Conservation (phyloP, 2,888 invertebrate species). For the Parnassius glacialis region DNA sequence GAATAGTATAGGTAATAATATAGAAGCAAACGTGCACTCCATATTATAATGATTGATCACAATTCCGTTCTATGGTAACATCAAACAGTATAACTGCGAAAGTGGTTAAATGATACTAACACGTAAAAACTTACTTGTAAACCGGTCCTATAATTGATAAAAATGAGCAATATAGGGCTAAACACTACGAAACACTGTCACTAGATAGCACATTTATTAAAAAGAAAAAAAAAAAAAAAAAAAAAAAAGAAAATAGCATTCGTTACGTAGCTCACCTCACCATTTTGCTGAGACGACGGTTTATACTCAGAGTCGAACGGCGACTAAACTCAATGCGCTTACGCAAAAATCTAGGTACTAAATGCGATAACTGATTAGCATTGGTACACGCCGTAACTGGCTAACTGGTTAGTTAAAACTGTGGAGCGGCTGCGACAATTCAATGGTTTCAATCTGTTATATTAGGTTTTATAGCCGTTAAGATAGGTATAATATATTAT, state of each 20-base stretch:
- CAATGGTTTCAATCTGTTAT: too few relatives aligned
- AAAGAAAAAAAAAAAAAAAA: neutral
- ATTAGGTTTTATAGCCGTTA: too few relatives aligned
- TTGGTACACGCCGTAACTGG: neutral
- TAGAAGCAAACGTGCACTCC: too few relatives aligned
- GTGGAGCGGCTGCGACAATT: too few relatives aligned
- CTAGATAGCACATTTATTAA: constrained; percentile 3
- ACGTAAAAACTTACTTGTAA: constrained; percentile 3
- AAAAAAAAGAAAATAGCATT: constrained; percentile 1
- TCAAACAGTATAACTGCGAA: constrained; percentile 8
- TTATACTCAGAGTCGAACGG: constrained; percentile 29
- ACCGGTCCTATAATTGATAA: neutral
- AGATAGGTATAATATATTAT: too few relatives aligned
- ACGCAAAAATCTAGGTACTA: constrained; percentile 11
- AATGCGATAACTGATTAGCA: neutral
- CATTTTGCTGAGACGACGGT: constrained; percentile 34
- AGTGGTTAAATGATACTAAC: neutral
- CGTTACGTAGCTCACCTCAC: constrained; percentile 36
- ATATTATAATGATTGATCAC: too few relatives aligned
- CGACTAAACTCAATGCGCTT: constrained; percentile 16
- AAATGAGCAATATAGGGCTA: neutral
- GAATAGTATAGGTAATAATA: too few relatives aligned
- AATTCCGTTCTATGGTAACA: neutral
- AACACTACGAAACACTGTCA: constrained; percentile 12
- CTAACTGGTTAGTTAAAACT: neutral